A percentile compares a stretch with the other conserved stretches of the same genome.
Evolutionary conservation across 2,797 vertebrate species (phyloP).

Genomic region (Enteromius radiatus): DNA sequence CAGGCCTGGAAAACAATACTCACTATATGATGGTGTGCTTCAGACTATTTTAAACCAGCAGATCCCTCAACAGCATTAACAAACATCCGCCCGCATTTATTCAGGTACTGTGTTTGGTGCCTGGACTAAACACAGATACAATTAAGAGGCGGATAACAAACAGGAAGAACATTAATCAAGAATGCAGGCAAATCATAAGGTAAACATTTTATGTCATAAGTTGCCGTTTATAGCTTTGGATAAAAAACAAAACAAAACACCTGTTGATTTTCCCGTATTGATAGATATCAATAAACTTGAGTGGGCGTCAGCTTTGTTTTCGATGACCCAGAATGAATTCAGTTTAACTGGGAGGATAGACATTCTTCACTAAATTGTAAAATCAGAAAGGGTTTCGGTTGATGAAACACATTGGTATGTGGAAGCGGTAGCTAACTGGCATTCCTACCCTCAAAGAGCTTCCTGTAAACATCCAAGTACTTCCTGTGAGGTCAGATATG

Average conservation of each 20-base stretch:
- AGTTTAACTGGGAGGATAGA: constrained; percentile 59
- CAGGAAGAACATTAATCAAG: constrained; percentile 76
- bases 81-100: constrained; percentile 75
- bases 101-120: constrained; percentile 38
- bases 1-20: constrained; percentile 59
- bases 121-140: constrained; percentile 66
- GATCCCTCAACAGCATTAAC: constrained; percentile 68
- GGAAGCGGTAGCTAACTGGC: constrained; percentile 60
- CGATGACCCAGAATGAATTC: constrained; percentile 46
- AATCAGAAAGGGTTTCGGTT: constrained; percentile 69
- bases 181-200: constrained; percentile 68
- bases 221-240: constrained; percentile 60
- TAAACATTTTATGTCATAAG: constrained; percentile 64
- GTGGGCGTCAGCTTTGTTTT: constrained; percentile 53
- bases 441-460: constrained; percentile 73
- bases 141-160: constrained; percentile 74
- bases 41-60: constrained; percentile 58
- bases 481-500: constrained; percentile 70
- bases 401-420: constrained; percentile 41
- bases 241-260: constrained; percentile 57
- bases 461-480: constrained; percentile 82
- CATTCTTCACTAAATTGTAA: constrained; percentile 63
- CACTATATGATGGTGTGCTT: constrained; percentile 11
- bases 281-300: constrained; percentile 56
- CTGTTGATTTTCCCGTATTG: constrained; percentile 67